Conservation (phyloP, 2,797 vertebrate genomes). For the Mastacembelus armatus region DNA sequence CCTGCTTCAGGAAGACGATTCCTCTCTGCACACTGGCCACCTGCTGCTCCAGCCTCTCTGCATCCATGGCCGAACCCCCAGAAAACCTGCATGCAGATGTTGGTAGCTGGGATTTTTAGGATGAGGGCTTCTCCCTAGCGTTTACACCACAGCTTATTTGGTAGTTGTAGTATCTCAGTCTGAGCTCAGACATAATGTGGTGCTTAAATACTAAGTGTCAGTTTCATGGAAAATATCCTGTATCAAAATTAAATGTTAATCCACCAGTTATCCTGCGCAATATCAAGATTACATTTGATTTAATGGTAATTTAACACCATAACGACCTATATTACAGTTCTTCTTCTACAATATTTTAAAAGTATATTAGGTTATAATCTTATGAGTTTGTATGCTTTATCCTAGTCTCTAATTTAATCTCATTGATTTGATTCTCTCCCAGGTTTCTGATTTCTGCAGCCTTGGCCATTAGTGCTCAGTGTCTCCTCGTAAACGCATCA, state of each 20-base stretch:
- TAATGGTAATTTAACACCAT: background rate
- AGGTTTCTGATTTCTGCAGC: background rate
- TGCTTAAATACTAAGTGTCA: background rate
- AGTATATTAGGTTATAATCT: background rate
- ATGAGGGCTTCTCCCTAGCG: background rate
- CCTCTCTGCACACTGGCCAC: conserved; percentile 93
- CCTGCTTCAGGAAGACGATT: conserved; percentile 93
- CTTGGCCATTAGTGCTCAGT: background rate
- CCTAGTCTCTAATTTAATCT: background rate
- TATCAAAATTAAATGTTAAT: background rate
- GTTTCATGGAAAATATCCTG: background rate
- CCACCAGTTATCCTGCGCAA: background rate
- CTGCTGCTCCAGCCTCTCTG: conserved; percentile 91
- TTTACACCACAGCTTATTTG: background rate
- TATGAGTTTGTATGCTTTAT: background rate
- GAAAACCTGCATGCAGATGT: conserved; percentile 56
- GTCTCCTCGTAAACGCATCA: conserved; percentile 13
- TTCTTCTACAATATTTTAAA: conserved; percentile 5
- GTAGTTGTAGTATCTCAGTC: too few species aligned
- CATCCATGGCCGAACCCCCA: conserved; percentile 87
- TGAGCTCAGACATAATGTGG: too few species aligned
- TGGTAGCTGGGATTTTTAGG: conserved; percentile 1
- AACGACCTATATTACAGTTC: background rate
- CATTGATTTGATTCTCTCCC: background rate
- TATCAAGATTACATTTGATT: background rate